Base-by-base conservation (phyloP, 64 coral and sea anemone species). In the Anthopleura sola region DNA sequence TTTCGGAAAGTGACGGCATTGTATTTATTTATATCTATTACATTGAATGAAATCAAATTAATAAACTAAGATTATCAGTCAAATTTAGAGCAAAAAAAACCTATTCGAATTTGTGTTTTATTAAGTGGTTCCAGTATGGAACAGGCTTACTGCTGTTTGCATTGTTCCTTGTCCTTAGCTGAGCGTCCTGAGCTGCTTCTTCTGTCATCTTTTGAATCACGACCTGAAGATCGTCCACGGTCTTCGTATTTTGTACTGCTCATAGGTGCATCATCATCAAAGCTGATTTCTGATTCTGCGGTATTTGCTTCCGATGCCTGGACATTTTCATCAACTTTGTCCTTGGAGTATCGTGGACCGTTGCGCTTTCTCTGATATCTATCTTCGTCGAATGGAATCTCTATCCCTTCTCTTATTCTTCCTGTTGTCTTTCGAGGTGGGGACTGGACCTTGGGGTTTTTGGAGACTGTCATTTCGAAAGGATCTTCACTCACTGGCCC, bases 211-310 rank as follows among this genome's bases (percentile, higher is more conserved):
- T 17, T 79, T 23, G 17, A 4, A 71, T 71, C 29, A 15, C 66
- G 66, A 69, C 12, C 11, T 21, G 16, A 20, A 23, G 76, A n/a
- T 18, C 19, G 44, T 48, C 38, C 24, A 16, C 76, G 16, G 50
- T 60, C 82, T 16, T 83, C 82, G 49, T 55, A 10, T 60, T 51
- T 83, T 19, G 82, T 83, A 23, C 82, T 83, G 23, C 46, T 83
- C 46, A 83, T 50, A 14, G 82, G 82, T 10, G 49, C 50, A 32
- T 83, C 82, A 60, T 83, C 51, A 38, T 83, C 82, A 57, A 60
- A 37, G 28, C 82, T 83, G 76, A 79, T 44, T 10, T 44, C 76
- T 37, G 82, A 57, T 49, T 83, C 47, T 54, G 38, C 78, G 8
- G 39, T 36, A 50, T 60, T 83, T 19, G 82, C 82, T 83, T 36